Conservation (phyloP, 2,797 vertebrate species). For the Hoplostethus atlanticus region DNA sequence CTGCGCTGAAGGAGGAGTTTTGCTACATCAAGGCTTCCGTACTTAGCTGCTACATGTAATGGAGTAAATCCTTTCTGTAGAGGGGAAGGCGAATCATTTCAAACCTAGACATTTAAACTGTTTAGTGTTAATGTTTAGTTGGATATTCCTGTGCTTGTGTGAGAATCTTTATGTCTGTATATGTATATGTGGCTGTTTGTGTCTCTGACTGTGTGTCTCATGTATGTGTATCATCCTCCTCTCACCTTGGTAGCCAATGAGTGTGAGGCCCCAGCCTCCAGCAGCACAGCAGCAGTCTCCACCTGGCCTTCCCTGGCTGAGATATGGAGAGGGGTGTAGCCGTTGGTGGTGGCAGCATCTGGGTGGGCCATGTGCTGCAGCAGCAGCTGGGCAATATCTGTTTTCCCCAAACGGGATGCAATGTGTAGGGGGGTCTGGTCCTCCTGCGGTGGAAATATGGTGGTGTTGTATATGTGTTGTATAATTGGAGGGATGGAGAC, state of each 20-base stretch:
- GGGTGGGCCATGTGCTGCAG: conserved; percentile 98
- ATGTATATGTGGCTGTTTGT: background rate
- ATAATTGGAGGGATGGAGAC: background rate
- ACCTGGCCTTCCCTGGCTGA: conserved; percentile 95
- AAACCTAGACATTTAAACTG: background rate
- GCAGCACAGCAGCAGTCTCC: conserved; percentile 91
- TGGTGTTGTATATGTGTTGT: background rate
- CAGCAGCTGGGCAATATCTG: conserved; percentile 94
- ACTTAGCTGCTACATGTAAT: conserved; percentile 96
- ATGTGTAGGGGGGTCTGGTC: conserved; percentile 98
- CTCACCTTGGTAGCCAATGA: conserved; percentile 94
- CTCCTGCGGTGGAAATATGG: conserved; percentile 84
- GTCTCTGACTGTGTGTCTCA: background rate
- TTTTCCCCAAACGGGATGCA: conserved; percentile 96
- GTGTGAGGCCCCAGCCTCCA: conserved; percentile 95
- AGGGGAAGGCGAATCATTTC: conserved; percentile 8
- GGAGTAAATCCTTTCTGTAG: conserved; percentile 97
- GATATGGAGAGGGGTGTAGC: conserved; percentile 96
- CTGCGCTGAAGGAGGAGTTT: conserved; percentile 94
- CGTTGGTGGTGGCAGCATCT: conserved; percentile 94
- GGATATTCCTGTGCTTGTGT: background rate
- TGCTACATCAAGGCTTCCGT: conserved; percentile 95
- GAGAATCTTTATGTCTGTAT: background rate
- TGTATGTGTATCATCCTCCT: background rate
- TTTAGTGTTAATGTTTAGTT: background rate